Percentiles rank a stretch among this genome's conserved stretches.
Conservation (phyloP, 2,113 vertebrate species). For the Columba janthina region DNA sequence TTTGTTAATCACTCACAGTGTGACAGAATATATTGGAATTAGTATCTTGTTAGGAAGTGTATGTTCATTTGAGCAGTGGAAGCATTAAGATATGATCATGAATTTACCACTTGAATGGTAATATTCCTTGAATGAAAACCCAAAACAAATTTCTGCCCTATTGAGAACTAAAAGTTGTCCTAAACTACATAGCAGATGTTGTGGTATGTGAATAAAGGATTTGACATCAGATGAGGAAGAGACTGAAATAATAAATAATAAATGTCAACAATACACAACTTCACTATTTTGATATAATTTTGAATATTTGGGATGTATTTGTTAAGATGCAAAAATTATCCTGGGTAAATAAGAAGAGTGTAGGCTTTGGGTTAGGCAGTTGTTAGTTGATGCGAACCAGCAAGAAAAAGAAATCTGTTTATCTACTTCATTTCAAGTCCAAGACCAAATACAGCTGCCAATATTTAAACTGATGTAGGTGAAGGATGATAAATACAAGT, state of each 20-base stretch:
- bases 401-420: neutral
- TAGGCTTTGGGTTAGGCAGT: neutral
- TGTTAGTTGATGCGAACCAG: neutral
- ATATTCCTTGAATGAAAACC: neutral
- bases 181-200: neutral
- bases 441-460: neutral
- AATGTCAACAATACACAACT: neutral
- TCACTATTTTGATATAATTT: neutral
- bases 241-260: neutral
- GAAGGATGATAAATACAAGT: neutral
- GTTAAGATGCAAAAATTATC: neutral
- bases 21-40: conserved; percentile 34
- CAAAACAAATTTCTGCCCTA: neutral
- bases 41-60: neutral
- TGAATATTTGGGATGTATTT: neutral
- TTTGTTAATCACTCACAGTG: conserved; percentile 25
- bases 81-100: neutral
- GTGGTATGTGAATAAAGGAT: neutral
- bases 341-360: neutral
- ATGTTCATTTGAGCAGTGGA: neutral
- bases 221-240: neutral
- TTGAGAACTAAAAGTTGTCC: neutral
- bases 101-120: neutral
- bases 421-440: neutral
- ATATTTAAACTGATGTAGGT: neutral